These are phyloP conservation scores for Urocitellus parryii DNA, from an alignment of 2,113 vertebrate species.

Conservation along the genomic window DNA sequence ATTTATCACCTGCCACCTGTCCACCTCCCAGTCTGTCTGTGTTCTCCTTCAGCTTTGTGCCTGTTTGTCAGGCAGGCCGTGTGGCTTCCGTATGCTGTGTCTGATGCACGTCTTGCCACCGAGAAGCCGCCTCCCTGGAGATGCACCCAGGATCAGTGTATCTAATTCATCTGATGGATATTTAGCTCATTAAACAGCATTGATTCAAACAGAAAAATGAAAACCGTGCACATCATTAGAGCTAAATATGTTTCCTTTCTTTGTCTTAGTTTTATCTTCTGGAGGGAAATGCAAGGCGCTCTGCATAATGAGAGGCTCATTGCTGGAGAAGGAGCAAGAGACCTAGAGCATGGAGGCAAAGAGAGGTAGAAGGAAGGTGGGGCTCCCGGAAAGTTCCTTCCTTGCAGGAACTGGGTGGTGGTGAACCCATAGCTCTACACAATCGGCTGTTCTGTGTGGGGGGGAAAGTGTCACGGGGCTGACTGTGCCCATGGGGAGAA, in stretches of 20 bases:
- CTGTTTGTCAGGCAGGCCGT: not conserved
- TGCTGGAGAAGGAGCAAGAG: constrained; percentile 37
- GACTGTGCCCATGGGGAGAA: not conserved
- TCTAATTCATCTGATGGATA: constrained; percentile 56
- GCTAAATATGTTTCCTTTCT: constrained; percentile 65
- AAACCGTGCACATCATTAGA: constrained; percentile 60
- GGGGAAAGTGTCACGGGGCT: not conserved
- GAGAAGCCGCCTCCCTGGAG: not conserved
- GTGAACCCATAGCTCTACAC: constrained; percentile 54
- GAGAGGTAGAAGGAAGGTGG: constrained; percentile 49
- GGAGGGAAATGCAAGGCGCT: constrained; percentile 33
- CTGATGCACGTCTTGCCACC: not conserved
- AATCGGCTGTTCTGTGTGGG: not conserved
- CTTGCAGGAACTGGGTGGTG: not conserved
- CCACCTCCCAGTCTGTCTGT: not conserved
- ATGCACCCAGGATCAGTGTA: not conserved
- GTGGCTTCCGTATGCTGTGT: not conserved
- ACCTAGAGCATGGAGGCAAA: constrained; percentile 65
- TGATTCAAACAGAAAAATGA: constrained; percentile 69
- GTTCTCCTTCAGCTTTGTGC: not conserved
- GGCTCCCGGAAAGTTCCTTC: constrained; percentile 35
- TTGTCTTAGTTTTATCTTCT: constrained; percentile 71
- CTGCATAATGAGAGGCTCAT: constrained; percentile 50
- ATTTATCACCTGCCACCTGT: not conserved
- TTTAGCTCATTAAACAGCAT: constrained; percentile 71